These are phyloP conservation scores for Cinara cedri DNA, from an alignment of 2,888 invertebrate species.

Conservation along the genomic window DNA sequence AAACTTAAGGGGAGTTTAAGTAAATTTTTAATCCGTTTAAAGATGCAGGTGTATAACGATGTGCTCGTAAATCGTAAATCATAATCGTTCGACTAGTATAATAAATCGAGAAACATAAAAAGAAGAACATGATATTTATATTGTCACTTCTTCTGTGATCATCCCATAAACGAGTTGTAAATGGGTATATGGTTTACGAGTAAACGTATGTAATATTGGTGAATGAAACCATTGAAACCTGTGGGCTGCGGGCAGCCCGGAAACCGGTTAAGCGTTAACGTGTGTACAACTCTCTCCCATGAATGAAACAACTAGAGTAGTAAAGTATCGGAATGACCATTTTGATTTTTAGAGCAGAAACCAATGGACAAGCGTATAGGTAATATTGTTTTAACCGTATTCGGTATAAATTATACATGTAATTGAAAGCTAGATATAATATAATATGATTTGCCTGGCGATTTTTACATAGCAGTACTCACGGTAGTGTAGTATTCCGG, in stretches of 20 bases:
- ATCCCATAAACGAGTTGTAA: conserved; percentile 7
- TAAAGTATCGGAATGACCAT: background rate
- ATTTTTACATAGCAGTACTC: conserved; percentile 66
- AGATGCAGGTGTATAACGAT: too few relatives aligned
- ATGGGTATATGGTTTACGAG: conserved; percentile 15
- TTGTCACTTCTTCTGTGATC: background rate
- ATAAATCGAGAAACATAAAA: conserved; percentile 5
- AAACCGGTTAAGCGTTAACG: conserved; percentile 45
- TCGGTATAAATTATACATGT: too few relatives aligned
- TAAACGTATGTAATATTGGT: background rate
- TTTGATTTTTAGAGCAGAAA: conserved; percentile 50
- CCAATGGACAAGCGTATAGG: background rate
- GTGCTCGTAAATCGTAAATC: background rate
- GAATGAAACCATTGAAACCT: conserved; percentile 43
- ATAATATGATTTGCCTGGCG: background rate
- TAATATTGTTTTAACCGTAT: too few relatives aligned
- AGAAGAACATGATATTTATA: conserved; percentile 12
- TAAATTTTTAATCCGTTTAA: too few relatives aligned
- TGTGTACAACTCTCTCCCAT: conserved; percentile 41
- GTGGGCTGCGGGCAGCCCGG: conserved; percentile 35
- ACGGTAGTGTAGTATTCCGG: conserved; percentile 85
- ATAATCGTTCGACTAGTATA: background rate
- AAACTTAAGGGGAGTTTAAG: too few relatives aligned
- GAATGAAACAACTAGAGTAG: conserved; percentile 32
- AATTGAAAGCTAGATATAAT: background rate